A percentile compares a stretch with the other conserved stretches of the same genome.
phyloP scores from a whole-genome alignment of 1,140 invertebrate species.

The Papilio aristodemus region DNA sequence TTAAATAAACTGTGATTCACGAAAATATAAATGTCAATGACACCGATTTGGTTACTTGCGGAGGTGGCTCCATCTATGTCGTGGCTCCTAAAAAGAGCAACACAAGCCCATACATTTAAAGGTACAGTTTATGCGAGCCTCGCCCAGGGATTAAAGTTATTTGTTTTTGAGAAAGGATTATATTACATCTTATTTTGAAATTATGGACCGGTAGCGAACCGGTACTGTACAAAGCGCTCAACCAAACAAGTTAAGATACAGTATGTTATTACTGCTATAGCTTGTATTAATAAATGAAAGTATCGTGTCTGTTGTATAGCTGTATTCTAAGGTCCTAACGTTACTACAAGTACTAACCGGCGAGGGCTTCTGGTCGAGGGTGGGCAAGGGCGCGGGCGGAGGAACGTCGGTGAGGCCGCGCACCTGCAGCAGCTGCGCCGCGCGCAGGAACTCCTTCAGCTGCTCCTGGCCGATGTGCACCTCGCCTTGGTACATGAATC shows the following conservation, averaged over 20 bases:
- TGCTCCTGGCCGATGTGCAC: constrained; percentile 95
- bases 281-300: too few relatives aligned
- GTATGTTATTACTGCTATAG: too few relatives aligned
- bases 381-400: constrained; percentile 81
- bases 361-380: constrained; percentile 74
- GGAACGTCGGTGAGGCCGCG: constrained; percentile 93
- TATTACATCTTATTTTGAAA: constrained; percentile 9
- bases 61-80: constrained; percentile 25
- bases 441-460: constrained; percentile 92
- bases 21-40: constrained; percentile 31
- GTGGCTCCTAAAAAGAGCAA: constrained; percentile 12
- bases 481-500: constrained; percentile 97
- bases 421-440: constrained; percentile 94
- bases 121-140: not conserved
- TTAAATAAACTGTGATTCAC: constrained; percentile 20
- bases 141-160: constrained; percentile 2
- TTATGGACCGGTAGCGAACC: not conserved
- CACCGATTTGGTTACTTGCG: constrained; percentile 21
- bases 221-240: too few relatives aligned
- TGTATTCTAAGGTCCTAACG: too few relatives aligned
- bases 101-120: constrained; percentile 7
- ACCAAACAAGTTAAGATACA: too few relatives aligned
- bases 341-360: constrained; percentile 56
- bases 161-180: constrained; percentile 6
- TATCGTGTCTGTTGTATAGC: too few relatives aligned